Evolutionary conservation across 2,113 vertebrate genomes (phyloP), one percentile per base, ranked within the genome.

Genomic region (Zosterops hypoxanthus): DNA sequence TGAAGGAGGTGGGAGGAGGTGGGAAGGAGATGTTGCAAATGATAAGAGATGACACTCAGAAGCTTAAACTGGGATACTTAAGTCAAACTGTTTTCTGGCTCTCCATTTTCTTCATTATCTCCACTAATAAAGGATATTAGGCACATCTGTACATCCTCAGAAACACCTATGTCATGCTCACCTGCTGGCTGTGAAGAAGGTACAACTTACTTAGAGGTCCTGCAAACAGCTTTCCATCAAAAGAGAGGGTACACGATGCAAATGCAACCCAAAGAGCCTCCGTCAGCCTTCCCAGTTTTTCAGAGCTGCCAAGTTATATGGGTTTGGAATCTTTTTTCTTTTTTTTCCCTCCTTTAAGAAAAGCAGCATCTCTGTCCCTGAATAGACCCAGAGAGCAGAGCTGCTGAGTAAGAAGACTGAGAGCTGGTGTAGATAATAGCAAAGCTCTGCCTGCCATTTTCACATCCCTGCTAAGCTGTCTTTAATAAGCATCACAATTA

Each of bases 401-500:
- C 88, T 79, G 72, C 82, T 64, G 92, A 94, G 85, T 92, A 88
- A 95, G 79, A 94, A 36, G 47, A 60, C 69, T 93, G 88, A n/a
- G 93, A 92, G 85, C 76, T 90, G 44, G 64, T 86, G 80, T 7
- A 84, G 90, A 96, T 92, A 97, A 96, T 95, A 96, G 80, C 80
- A 93, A 86, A 86, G 90, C 72, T 90, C 66, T 90, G 94, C 94
- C 93, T 96, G 92, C 94, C 82, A 64, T 96, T 94, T 96, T 93
- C 93, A 94, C 82, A 84, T 92, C 79, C 79, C 72, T 84, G 79
- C 92, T 97, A 96, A 96, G 93, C 88, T 94, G 90, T 83, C 85
- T 96, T 93, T 96, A 94, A 96, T 96, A 95, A 96, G 94, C 94
- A 96, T 96, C 80, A 96, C 95, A 96, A 96, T 96, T 95, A 96